A percentile compares a stretch with the other conserved stretches of the same genome.
Conservation (phyloP, 2,888 invertebrate genomes). For the Priocnemis perturbator region DNA sequence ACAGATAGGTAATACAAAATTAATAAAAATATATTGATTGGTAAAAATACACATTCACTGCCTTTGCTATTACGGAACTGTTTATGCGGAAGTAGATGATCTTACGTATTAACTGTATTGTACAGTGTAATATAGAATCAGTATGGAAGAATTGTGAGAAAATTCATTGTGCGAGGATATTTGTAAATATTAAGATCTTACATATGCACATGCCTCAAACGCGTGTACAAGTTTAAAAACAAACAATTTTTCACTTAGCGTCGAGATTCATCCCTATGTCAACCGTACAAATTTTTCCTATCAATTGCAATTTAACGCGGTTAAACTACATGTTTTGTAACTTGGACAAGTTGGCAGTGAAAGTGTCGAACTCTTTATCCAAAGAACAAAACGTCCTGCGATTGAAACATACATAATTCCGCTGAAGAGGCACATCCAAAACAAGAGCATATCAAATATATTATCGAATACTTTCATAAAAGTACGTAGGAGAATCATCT, state of each 20-base stretch:
- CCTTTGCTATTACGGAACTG: conserved; percentile 27
- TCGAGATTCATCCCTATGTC: no score
- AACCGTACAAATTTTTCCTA: conserved; percentile 21
- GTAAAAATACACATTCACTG: conserved; percentile 47
- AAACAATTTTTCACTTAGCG: no score
- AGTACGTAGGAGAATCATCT: conserved; percentile 34
- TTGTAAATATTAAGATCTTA: conserved; percentile 17
- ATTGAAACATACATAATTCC: conserved; percentile 31
- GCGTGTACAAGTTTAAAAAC: no score
- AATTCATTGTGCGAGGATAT: conserved; percentile 34
- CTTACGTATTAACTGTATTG: neutral
- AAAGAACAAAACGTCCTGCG: conserved; percentile 30
- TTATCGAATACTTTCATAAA: conserved; percentile 31
- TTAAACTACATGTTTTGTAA: neutral
- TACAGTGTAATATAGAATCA: neutral
- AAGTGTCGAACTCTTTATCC: conserved; percentile 38
- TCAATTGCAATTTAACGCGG: neutral
- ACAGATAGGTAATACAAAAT: conserved; percentile 13
- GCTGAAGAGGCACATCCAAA: conserved; percentile 33
- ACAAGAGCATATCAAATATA: conserved; percentile 44
- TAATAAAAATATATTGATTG: conserved; percentile 17
- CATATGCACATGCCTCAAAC: neutral
- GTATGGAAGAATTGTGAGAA: conserved; percentile 21
- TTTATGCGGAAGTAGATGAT: no score
- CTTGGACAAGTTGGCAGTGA: conserved; percentile 46